These are phyloP conservation scores for Tinamus guttatus DNA, from an alignment of 2,113 vertebrate species.

Conservation along the genomic window DNA sequence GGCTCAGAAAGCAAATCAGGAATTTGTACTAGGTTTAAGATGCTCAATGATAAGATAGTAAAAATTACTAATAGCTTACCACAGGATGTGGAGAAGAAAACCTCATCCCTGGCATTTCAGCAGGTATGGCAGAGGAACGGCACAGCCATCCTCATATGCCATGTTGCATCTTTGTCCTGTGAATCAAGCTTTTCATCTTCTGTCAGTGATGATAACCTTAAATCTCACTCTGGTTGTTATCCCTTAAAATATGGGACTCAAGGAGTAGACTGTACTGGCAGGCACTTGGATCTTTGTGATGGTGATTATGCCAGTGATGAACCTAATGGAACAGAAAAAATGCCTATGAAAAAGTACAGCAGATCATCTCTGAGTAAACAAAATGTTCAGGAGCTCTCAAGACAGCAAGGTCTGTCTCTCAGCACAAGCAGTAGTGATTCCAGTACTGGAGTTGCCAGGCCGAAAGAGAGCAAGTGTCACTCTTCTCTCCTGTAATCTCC, in stretches of 20 bases:
- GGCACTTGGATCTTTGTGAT: constrained; percentile 60
- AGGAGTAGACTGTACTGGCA: background rate
- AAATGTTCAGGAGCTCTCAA: background rate
- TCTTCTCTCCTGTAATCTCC: background rate
- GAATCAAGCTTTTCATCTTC: constrained; percentile 25
- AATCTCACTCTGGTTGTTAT: constrained; percentile 3
- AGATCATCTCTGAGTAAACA: background rate
- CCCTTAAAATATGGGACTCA: background rate
- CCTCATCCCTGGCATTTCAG: background rate
- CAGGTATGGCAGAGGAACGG: background rate
- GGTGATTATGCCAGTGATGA: constrained; percentile 72
- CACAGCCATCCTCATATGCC: rapidly evolving
- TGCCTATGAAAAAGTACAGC: background rate
- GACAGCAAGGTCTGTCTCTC: background rate
- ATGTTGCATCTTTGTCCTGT: background rate
- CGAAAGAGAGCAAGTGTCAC: background rate
- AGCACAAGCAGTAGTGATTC: constrained; percentile 46
- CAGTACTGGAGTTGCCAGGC: background rate
- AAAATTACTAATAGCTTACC: constrained; percentile 19
- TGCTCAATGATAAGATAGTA: constrained; percentile 62
- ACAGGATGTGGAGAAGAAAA: background rate
- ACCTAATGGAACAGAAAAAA: constrained; percentile 61
- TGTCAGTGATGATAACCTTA: constrained; percentile 28
- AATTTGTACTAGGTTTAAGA: constrained; percentile 67
- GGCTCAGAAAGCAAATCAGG: background rate